These are phyloP conservation scores for Microcebus ravelobensis DNA, from an alignment of 2,113 vertebrate genomes.

Conservation along the genomic window DNA sequence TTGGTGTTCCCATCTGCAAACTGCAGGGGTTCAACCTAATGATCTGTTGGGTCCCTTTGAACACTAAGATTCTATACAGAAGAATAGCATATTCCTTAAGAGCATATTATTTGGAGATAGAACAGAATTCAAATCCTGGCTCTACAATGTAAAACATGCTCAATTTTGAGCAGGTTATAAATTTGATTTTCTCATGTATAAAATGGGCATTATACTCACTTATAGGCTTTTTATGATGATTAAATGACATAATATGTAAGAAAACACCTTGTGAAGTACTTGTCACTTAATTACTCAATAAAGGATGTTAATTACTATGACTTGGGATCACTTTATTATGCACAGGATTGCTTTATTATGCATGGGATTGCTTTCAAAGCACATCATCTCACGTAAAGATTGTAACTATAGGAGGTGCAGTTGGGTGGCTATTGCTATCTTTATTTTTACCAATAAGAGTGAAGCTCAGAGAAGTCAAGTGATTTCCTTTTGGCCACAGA, in stretches of 20 bases:
- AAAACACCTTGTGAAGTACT: neutral
- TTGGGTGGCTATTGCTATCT: neutral
- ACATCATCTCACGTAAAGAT: neutral
- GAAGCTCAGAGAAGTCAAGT: neutral
- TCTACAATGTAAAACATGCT: neutral
- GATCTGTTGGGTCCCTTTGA: neutral
- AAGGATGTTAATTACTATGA: neutral
- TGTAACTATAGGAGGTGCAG: neutral
- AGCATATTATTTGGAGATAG: neutral
- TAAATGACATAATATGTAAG: neutral
- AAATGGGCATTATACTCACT: neutral
- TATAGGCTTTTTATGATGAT: neutral
- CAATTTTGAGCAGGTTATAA: neutral
- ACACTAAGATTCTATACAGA: neutral
- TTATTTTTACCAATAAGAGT: neutral
- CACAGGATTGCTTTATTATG: too few species aligned
- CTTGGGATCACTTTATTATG: neutral
- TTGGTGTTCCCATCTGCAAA: neutral
- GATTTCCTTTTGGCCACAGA: neutral
- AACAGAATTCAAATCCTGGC: neutral
- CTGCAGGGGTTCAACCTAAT: neutral
- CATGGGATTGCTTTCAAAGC: neutral
- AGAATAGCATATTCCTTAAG: neutral
- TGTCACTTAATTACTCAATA: neutral
- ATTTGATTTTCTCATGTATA: conserved; percentile 28